phyloP scores from a whole-genome alignment of 2,797 vertebrate genomes.

The Todus mexicanus region DNA sequence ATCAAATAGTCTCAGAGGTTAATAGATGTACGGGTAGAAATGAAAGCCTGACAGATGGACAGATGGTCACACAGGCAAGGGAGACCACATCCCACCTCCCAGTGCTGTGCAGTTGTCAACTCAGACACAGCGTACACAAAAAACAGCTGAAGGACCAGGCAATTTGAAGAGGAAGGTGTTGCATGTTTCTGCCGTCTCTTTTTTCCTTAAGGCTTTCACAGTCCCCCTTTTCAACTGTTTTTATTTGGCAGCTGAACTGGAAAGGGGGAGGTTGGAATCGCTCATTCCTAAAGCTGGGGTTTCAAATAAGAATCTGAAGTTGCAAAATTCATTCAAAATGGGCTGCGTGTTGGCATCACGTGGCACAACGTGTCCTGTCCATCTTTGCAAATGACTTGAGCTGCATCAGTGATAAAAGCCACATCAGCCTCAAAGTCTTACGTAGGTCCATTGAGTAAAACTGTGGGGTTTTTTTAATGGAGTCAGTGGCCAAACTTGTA shows the following conservation, averaged over 20 bases:
- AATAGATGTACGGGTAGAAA: background rate
- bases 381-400: background rate
- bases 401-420: background rate
- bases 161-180: background rate
- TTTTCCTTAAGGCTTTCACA: background rate
- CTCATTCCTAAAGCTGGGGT: background rate
- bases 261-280: background rate
- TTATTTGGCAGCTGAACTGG: background rate
- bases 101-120: background rate
- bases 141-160: background rate
- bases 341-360: background rate
- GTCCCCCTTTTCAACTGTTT: background rate
- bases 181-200: background rate
- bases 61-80: background rate
- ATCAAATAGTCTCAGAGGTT: background rate
- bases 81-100: background rate
- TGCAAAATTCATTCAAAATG: background rate
- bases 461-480: accelerated
- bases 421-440: background rate
- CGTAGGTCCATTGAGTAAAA: background rate
- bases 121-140: background rate
- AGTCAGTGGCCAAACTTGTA: background rate
- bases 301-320: background rate
- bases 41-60: background rate
- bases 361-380: background rate